Percentiles rank a stretch among this genome's conserved stretches.
Conservation (phyloP, 2,888 invertebrate species). For the Liposcelis brunnea region DNA sequence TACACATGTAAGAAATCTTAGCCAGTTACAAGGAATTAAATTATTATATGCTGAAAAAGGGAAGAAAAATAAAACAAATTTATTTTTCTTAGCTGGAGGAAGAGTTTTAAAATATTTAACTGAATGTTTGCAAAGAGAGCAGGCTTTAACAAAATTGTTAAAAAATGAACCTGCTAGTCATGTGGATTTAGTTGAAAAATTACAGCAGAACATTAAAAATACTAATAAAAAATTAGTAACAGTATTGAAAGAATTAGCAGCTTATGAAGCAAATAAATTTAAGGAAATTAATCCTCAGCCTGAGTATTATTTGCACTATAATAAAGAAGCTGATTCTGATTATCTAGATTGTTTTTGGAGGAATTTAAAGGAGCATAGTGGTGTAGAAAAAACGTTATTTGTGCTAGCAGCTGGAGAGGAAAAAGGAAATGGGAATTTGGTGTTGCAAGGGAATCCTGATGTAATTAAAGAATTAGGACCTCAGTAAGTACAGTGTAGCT, state of each 20-base stretch:
- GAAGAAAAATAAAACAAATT: slow-evolving; percentile 46
- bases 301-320: slow-evolving; percentile 38
- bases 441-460: slow-evolving; percentile 26
- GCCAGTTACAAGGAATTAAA: slow-evolving; percentile 38
- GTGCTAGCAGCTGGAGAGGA: slow-evolving; percentile 54
- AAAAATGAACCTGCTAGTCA: slow-evolving; percentile 55
- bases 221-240: slow-evolving; percentile 44
- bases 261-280: slow-evolving; percentile 42
- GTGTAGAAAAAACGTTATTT: slow-evolving; percentile 33
- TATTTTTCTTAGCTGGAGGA: slow-evolving; percentile 55
- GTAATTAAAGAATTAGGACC: slow-evolving; percentile 36
- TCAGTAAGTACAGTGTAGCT: slow-evolving; percentile 33
- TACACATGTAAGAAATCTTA: slow-evolving; percentile 62
- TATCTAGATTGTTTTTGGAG: slow-evolving; percentile 51
- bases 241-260: slow-evolving; percentile 48
- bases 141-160: slow-evolving; percentile 43
- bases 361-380: slow-evolving; percentile 35
- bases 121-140: slow-evolving; percentile 45
- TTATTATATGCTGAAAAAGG: slow-evolving; percentile 51
- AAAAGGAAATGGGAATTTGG: slow-evolving; percentile 25
- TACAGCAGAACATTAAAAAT: slow-evolving; percentile 47
- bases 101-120: slow-evolving; percentile 44
- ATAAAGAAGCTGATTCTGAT: slow-evolving; percentile 60
- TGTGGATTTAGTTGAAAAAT: slow-evolving; percentile 50
- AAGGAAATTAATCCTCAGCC: slow-evolving; percentile 30